Evolutionary conservation across 2,797 vertebrate species (phyloP).

Genomic region (Acrossocheilus wenchowensis): DNA sequence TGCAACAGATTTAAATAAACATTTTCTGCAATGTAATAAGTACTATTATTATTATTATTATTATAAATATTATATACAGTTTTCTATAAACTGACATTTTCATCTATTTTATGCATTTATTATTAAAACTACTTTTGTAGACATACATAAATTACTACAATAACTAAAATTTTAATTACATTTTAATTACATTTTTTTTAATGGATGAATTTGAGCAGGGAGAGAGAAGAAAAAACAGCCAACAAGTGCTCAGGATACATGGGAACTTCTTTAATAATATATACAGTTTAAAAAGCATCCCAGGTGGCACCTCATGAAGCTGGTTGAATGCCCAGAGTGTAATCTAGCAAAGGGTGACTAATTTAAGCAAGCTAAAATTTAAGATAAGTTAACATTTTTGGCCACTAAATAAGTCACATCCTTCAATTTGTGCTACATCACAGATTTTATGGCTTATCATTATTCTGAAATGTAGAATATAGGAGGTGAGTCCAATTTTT

Average conservation of each 20-base stretch:
- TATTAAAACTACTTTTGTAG: neutral
- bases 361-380: neutral
- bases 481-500: neutral
- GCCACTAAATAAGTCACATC: neutral
- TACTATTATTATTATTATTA: neutral
- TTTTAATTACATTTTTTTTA: neutral
- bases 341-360: slow-evolving; percentile 3
- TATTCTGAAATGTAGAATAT: neutral
- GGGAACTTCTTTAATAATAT: slow-evolving; percentile 32
- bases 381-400: neutral
- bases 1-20: neutral
- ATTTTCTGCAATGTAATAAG: neutral
- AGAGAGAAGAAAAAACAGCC: neutral
- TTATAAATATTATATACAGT: neutral
- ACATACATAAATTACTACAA: neutral
- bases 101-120: neutral
- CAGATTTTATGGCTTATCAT: neutral
- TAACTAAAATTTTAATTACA: neutral
- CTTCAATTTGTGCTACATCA: neutral
- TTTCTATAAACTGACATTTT: neutral
- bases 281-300: slow-evolving; percentile 28
- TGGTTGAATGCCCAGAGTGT: slow-evolving; percentile 26
- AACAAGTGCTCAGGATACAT: slow-evolving; percentile 18
- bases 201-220: neutral
- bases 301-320: slow-evolving; percentile 15